Evolutionary conservation across 2,888 invertebrate genomes (phyloP), one percentile per base, ranked within the genome.

Genomic region (Melolontha melolontha): DNA sequence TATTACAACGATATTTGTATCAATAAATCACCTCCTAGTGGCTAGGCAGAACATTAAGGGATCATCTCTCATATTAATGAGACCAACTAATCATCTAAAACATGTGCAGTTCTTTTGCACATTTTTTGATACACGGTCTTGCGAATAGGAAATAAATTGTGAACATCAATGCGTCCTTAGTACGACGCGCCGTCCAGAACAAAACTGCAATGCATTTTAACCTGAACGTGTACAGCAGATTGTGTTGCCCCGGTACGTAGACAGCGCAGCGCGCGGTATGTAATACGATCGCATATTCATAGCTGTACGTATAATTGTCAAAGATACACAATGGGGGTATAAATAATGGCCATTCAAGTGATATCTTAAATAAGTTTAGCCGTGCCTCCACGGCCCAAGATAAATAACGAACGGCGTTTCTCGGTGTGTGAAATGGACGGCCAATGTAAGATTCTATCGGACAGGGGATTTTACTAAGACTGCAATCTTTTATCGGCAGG

Each of bases 401-500:
- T 76, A 75, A 75, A 68, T 69, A 68, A 71, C 68, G 54, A 65
- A 77, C 74, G 71, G 72, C 74, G 67, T 70, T 70, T 62, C 71
- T 74, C 75, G 74, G 76, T 76, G 77, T 75, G 76, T 76, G 77
- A 77, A 77, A 78, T 76, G 76, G 75, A 76, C 75, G 75, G 74
- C 71, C 74, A 72, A 66, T 70, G 74, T 76, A 75, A 74, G 75
- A 76, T 77, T 75, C 72, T 74, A 76, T 76, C 76, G 74, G 72
- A 73, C 73, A 74, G 74, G 70, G 76, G 69, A 77, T 76, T 77
- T 75, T 74, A 76, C 75, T 73, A 73, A 75, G 75, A 73, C 73
- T 76, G 77, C 75, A 75, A 77, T 77, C 75, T 74, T 75, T 77
- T 77, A 78, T 77, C 77, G 76, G 78, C 79, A 78, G 78, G 78